A percentile compares a stretch with the other conserved stretches of the same genome.
Conservation (phyloP, 37 sponge, comb jelly and placozoan species). For the Lycopodina hypogea region DNA sequence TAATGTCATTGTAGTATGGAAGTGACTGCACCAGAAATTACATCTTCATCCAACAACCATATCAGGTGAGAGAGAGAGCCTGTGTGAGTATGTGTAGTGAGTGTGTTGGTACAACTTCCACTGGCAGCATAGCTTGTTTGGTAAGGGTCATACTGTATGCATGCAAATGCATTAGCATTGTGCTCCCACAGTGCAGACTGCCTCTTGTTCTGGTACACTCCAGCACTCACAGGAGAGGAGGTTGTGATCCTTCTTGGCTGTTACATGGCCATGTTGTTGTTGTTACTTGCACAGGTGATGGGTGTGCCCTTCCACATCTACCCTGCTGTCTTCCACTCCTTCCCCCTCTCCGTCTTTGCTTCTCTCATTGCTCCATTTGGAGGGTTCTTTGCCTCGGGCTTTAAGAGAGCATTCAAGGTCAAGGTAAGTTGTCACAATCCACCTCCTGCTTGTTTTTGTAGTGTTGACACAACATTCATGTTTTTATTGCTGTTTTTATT, state of each 20-base stretch:
- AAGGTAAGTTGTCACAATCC: too few relatives aligned
- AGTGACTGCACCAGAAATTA: constrained; percentile 15
- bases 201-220: too few relatives aligned
- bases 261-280: too few relatives aligned
- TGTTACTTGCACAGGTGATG: constrained; percentile 37
- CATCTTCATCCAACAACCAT: constrained; percentile 23
- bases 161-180: too few relatives aligned
- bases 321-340: constrained; percentile 83
- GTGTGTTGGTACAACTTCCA: not conserved
- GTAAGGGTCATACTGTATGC: too few relatives aligned
- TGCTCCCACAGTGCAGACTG: too few relatives aligned
- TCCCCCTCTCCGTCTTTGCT: constrained; percentile 84
- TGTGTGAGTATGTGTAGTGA: not conserved
- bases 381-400: constrained; percentile 98
- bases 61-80: constrained; percentile 14
- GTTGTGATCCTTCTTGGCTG: too few relatives aligned
- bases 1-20: constrained; percentile 18
- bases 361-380: constrained; percentile 98
- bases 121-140: too few relatives aligned
- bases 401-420: constrained; percentile 93
- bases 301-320: constrained; percentile 45
- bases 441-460: not conserved
- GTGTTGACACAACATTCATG: not conserved
- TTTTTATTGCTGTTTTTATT: not conserved
- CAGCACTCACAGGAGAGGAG: too few relatives aligned